A percentile compares a stretch with the other conserved stretches of the same genome.
These are phyloP conservation scores for Sepiola atlantica DNA, from an alignment of 2,888 invertebrate genomes.

Conservation along the genomic window DNA sequence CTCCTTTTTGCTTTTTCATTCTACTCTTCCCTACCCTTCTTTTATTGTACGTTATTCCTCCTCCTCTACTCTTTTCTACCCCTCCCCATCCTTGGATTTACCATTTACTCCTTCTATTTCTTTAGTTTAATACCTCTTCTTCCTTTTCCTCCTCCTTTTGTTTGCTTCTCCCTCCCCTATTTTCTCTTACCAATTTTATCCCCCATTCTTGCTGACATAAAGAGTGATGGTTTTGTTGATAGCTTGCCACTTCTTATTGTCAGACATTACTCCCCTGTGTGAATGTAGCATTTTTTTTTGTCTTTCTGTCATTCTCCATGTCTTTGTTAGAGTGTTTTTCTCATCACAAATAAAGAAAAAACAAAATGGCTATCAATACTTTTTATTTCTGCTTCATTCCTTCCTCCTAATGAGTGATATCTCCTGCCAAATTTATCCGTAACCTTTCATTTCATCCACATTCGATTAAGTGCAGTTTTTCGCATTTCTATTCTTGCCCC, in stretches of 20 bases:
- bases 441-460: neutral
- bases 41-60: too few species aligned
- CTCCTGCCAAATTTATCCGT: constrained; percentile 32
- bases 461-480: neutral
- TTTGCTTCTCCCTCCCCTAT: neutral
- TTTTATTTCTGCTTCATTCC: neutral
- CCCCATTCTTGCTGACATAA: neutral
- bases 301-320: neutral
- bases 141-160: too few species aligned
- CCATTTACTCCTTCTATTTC: too few species aligned
- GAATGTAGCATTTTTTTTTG: neutral
- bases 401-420: neutral
- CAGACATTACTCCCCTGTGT: neutral
- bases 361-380: neutral
- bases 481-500: neutral
- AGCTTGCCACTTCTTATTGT: constrained; percentile 12
- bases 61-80: too few species aligned
- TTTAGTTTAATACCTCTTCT: too few species aligned
- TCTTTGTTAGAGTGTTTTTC: neutral
- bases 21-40: too few species aligned
- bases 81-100: too few species aligned
- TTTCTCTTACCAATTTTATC: neutral
- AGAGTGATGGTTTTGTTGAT: neutral
- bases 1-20: too few species aligned
- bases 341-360: neutral